These are phyloP conservation scores for Rhingia campestris DNA, from an alignment of 2,888 invertebrate species.

Conservation along the genomic window DNA sequence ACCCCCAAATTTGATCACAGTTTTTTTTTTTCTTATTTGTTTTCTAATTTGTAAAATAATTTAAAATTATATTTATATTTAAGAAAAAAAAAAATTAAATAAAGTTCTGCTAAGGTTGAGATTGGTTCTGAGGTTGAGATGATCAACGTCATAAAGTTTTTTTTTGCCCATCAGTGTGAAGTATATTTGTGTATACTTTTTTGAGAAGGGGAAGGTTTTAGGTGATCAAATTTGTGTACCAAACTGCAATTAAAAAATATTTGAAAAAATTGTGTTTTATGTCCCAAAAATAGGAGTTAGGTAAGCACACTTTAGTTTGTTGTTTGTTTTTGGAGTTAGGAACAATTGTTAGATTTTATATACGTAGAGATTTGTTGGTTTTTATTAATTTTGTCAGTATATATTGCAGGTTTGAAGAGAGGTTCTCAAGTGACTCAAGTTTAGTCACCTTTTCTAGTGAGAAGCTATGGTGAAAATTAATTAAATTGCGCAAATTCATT, in stretches of 20 bases:
- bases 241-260: constrained; percentile 69
- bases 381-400: constrained; percentile 32
- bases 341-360: constrained; percentile 32
- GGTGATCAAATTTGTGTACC: constrained; percentile 73
- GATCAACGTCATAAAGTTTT: constrained; percentile 65
- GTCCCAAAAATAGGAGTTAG: constrained; percentile 44
- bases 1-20: constrained; percentile 73
- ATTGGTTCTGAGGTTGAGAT: constrained; percentile 59
- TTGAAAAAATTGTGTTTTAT: constrained; percentile 62
- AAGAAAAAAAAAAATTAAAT: constrained; percentile 25
- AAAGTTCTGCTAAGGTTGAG: constrained; percentile 60
- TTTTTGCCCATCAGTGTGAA: constrained; percentile 61
- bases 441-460: constrained; percentile 5
- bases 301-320: constrained; percentile 30
- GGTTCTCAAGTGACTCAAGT: not conserved
- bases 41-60: constrained; percentile 32
- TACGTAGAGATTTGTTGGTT: not conserved
- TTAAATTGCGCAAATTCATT: no score
- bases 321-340: constrained; percentile 28
- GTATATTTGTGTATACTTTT: constrained; percentile 60
- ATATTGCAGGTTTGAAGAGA: not conserved
- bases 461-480: not conserved
- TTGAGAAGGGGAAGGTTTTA: constrained; percentile 57
- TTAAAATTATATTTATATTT: constrained; percentile 40
- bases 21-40: constrained; percentile 38